phyloP scores from a whole-genome alignment of 2,113 vertebrate species.

The Mixornis gularis region DNA sequence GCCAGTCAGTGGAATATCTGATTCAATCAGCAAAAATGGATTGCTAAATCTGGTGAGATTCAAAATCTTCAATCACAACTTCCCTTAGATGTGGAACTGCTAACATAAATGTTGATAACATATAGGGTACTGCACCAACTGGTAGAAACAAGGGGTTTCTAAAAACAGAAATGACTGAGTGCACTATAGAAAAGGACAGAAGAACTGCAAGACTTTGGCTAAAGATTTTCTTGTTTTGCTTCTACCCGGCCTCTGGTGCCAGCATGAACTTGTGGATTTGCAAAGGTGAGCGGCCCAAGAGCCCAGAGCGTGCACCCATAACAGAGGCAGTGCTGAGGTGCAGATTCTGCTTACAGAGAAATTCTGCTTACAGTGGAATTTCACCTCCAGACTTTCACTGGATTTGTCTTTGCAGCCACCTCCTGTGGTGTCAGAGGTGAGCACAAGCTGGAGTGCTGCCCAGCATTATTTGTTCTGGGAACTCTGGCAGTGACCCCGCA shows the following conservation, averaged over 20 bases:
- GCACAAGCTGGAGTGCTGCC: background rate
- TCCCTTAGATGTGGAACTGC: background rate
- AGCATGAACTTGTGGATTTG: background rate
- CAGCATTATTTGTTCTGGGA: background rate
- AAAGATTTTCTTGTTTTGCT: background rate
- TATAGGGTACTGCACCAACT: background rate
- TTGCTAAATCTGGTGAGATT: background rate
- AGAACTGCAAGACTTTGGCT: background rate
- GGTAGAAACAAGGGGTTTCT: background rate
- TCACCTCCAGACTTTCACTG: background rate
- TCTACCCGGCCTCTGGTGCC: background rate
- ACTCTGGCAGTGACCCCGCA: background rate
- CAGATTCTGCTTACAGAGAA: background rate
- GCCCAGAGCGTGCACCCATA: background rate
- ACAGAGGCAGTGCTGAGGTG: background rate
- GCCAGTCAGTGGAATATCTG: background rate
- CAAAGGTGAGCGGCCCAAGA: background rate
- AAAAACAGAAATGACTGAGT: background rate
- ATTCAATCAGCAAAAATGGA: background rate
- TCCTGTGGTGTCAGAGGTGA: background rate
- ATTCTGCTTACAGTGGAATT: too few relatives aligned
- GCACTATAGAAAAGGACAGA: background rate
- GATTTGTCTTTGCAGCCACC: background rate
- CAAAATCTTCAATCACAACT: background rate
- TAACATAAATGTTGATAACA: background rate